These are phyloP conservation scores for Andrena dorsata DNA, from an alignment of 2,888 invertebrate species.

Conservation along the genomic window DNA sequence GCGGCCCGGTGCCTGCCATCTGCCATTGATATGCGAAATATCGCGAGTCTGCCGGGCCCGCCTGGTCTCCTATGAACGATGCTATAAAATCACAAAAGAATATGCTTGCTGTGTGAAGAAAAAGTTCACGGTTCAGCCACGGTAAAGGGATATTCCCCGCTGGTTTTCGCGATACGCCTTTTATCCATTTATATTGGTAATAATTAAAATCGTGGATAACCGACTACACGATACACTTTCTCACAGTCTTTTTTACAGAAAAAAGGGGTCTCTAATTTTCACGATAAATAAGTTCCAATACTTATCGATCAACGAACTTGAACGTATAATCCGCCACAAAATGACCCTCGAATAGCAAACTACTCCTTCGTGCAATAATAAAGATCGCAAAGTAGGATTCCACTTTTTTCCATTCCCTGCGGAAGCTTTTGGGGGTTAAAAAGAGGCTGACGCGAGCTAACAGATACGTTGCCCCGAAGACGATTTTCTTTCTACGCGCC, in stretches of 20 bases:
- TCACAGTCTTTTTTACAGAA: no score
- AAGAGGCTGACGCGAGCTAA: conserved; percentile 39
- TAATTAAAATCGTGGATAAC: no score
- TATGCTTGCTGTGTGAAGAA: conserved; percentile 54
- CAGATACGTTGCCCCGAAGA: conserved; percentile 41
- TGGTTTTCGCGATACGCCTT: conserved; percentile 28
- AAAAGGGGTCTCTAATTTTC: no score
- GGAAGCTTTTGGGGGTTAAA: neutral
- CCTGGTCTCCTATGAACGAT: conserved; percentile 66
- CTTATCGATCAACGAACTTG: no score
- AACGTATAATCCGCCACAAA: no score
- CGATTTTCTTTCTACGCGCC: conserved; percentile 36
- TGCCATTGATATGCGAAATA: conserved; percentile 81
- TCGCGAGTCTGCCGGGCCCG: conserved; percentile 65
- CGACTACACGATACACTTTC: no score
- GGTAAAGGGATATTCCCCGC: conserved; percentile 32
- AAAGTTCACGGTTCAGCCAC: conserved; percentile 39
- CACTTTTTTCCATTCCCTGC: no score
- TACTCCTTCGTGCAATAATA: no score
- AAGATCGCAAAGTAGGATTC: neutral
- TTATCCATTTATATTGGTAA: neutral
- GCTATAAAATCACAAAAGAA: conserved; percentile 73
- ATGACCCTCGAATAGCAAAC: no score
- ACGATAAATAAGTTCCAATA: no score
- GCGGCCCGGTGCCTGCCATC: conserved; percentile 73